Base-by-base conservation (phyloP, 2,888 invertebrate genomes). In the Eristalis pertinax region DNA sequence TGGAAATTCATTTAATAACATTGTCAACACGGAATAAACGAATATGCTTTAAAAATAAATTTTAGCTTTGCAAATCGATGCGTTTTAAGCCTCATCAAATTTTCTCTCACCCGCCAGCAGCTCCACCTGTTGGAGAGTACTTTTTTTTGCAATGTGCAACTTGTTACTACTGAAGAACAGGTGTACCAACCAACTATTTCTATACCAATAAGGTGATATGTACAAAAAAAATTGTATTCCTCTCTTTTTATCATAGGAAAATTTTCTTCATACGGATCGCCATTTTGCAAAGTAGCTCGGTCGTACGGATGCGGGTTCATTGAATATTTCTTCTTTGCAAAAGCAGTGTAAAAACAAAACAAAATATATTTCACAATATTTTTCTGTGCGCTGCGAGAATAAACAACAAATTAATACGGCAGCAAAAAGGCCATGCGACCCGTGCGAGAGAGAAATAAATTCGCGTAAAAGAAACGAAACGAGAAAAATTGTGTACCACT, bases 281-380 rank as follows among this genome's bases (percentile, higher is more conserved):
- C 90, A 90, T 90, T 90, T 90, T 89, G 90, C 90, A 84, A 89
- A 90, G 90, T 89, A 90, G 89, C 86, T 90, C 89, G 89, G 84
- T 89, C 85, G 90, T 89, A 65, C 88, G 89, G 89, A 82, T 89
- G 89, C 89, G 89, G 89, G 89, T 89, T 84, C 86, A 84, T 86
- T 87, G 75, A 80, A 82, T 82, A 69, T 83, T 88, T 89, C 78
- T 80, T 84, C 80, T 78, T 86, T 76, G 76, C 86, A 88, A 79
- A 72, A 84, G 68, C 68, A 56, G 29, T 62, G 32, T 69, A 62
- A 69, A 72, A 83, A 82, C 65, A 75, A 84, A 72, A 64, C 65
- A 76, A 80, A 65, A 32, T 75, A 50, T 5, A 43, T 67, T 70
- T 72, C 86, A 63, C 50, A 68, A 81, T 13, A 68, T 22, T 11